Evolutionary conservation across 2,797 vertebrate genomes (phyloP).

Genomic region (Pteronotus mesoamericanus): DNA sequence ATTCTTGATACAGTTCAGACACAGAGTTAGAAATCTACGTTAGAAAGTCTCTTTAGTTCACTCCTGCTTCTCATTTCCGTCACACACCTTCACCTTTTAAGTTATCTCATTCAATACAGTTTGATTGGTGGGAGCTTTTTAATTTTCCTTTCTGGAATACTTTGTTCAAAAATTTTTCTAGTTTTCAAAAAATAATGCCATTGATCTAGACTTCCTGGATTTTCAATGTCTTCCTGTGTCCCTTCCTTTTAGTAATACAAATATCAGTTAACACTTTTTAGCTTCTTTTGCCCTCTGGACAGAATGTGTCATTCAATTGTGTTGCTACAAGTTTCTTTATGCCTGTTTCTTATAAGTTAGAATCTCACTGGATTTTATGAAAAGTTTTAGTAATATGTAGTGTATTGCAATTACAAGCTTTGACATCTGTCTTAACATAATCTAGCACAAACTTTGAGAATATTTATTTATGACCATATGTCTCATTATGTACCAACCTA

Average conservation of each 20-base stretch:
- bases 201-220: background rate
- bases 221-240: conserved; percentile 27
- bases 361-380: conserved; percentile 74
- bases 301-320: conserved; percentile 68
- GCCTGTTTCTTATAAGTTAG: conserved; percentile 61
- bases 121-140: background rate
- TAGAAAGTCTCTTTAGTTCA: background rate
- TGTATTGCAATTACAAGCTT: conserved; percentile 51
- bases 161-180: conserved; percentile 29
- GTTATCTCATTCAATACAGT: background rate
- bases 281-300: conserved; percentile 58
- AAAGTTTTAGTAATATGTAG: conserved; percentile 70
- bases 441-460: conserved; percentile 51
- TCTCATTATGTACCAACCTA: conserved; percentile 36
- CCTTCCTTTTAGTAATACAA: conserved; percentile 45
- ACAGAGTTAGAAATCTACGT: background rate
- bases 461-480: conserved; percentile 60
- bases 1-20: background rate
- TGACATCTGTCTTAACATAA: conserved; percentile 66
- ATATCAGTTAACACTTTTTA: conserved; percentile 52
- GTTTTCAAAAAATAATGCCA: conserved; percentile 13
- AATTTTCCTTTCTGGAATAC: conserved; percentile 48
- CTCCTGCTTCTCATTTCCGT: background rate
- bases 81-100: conserved; percentile 25
- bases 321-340: conserved; percentile 45